phyloP scores from a whole-genome alignment of 1,140 invertebrate species.

The Phthorimaea operculella region DNA sequence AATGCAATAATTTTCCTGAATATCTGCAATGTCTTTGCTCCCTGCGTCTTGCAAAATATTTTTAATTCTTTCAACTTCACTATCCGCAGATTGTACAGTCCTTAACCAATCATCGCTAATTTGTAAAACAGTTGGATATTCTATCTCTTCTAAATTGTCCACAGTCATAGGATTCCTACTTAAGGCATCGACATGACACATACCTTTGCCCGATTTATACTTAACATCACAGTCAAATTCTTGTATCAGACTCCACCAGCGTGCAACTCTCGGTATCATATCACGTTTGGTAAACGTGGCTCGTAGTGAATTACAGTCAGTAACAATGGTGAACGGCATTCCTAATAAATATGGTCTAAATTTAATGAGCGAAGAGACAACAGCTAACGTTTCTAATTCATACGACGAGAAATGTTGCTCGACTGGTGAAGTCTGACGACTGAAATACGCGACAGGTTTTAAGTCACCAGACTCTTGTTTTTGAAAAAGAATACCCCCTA shows the following conservation, averaged over 20 bases:
- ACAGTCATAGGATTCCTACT: conserved; percentile 8
- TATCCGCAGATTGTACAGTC: not conserved
- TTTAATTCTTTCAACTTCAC: not conserved
- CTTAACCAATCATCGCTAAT: conserved; percentile 3
- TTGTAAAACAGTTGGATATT: not conserved
- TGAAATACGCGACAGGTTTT: conserved; percentile 11
- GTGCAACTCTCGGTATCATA: conserved; percentile 22
- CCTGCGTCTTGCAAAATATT: not conserved
- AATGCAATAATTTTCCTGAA: conserved; percentile 2
- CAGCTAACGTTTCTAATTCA: conserved; percentile 38
- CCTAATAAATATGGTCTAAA: conserved; percentile 34
- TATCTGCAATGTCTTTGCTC: not conserved
- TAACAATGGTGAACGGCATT: conserved; percentile 33
- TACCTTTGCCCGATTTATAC: conserved; percentile 23
- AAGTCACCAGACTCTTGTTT: conserved; percentile 6
- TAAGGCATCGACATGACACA: conserved; percentile 39
- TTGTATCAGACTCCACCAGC: conserved; percentile 33
- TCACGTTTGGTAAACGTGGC: conserved; percentile 27
- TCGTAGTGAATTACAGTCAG: conserved; percentile 31
- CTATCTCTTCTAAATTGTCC: not conserved
- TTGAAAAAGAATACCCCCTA: conserved; percentile 11
- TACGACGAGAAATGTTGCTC: conserved; percentile 54
- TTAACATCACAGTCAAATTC: conserved; percentile 29
- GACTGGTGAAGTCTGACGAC: conserved; percentile 23
- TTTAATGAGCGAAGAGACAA: conserved; percentile 22